Percentiles rank a stretch among this genome's conserved stretches.
These are phyloP conservation scores for human (Homo sapiens) DNA, from an alignment of 2,113 vertebrate species.

Conservation along the genomic window GRCh38 chr4:127797001-127797500, in stretches of 20 bases:
- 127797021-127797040: neutral
- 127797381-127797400: neutral
- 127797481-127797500: conserved; percentile 6
- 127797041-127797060: neutral
- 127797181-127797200: neutral
- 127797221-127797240: neutral
- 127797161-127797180: neutral
- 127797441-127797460: neutral
- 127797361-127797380: neutral
- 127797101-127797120: neutral
- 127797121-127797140: neutral
- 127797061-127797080: neutral
- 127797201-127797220: neutral
- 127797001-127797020: neutral
- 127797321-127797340: neutral
- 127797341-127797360: conserved; percentile 25
- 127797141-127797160: neutral
- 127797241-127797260: neutral
- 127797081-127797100: neutral
- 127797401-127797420: neutral
- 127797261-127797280: neutral
- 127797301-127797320: neutral
- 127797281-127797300: neutral
- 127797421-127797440: neutral
- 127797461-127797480: neutral